Evolutionary conservation across 2,888 invertebrate genomes (phyloP).

Genomic region (Stenoptilia bipunctidactyla): DNA sequence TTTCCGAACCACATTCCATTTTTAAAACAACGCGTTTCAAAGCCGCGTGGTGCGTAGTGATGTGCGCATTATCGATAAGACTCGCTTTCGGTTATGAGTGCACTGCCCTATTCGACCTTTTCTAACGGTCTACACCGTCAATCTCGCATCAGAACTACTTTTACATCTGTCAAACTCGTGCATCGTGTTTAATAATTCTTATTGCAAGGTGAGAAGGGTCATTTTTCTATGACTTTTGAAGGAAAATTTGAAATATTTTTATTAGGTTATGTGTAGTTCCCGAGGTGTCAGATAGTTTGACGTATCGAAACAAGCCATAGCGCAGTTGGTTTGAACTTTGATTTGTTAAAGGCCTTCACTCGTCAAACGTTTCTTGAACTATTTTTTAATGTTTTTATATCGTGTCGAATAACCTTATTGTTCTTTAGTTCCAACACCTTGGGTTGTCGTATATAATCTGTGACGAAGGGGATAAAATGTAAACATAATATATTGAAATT

Average conservation of each 20-base stretch:
- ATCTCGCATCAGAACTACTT: constrained; percentile 45
- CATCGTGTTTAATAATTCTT: constrained; percentile 23
- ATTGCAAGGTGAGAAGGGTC: constrained; percentile 26
- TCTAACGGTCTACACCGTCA: constrained; percentile 50
- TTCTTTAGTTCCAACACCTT: neutral
- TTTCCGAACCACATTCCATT: constrained; percentile 53
- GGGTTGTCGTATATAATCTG: neutral
- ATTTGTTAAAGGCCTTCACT: constrained; percentile 22
- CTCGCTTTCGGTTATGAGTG: constrained; percentile 41
- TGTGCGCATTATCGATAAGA: constrained; percentile 49
- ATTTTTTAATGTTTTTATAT: neutral
- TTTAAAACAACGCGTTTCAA: constrained; percentile 30
- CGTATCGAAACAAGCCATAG: constrained; percentile 28
- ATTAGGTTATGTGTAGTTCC: constrained; percentile 16
- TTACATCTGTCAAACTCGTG: constrained; percentile 17
- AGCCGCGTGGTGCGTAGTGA: constrained; percentile 33
- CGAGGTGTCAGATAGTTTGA: constrained; percentile 41
- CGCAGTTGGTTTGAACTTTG: constrained; percentile 25
- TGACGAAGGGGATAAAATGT: neutral
- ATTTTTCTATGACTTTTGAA: constrained; percentile 5
- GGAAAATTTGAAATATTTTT: constrained; percentile 4
- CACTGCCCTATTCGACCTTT: constrained; percentile 39
- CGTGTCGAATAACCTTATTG: neutral
- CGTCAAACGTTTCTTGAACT: no score
- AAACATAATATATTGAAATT: neutral